phyloP scores from a whole-genome alignment of 1,140 invertebrate genomes.

The Drosophila truncata region DNA sequence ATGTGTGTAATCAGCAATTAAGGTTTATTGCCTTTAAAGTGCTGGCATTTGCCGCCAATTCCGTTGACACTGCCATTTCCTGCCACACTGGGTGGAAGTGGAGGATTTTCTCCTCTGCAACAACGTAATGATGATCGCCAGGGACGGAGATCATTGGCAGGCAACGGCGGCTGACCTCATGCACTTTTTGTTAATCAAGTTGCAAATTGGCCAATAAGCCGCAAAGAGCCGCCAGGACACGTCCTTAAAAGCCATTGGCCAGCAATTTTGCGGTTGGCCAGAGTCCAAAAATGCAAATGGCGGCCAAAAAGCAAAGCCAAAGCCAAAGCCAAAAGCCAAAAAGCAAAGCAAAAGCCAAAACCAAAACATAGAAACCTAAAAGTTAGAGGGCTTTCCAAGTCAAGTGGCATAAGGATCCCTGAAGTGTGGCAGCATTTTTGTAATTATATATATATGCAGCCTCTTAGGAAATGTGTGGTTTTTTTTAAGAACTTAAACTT shows the following conservation, averaged over 20 bases:
- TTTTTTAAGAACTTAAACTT: neutral
- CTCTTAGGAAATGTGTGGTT: too few species aligned
- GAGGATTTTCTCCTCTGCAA: neutral
- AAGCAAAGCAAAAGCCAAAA: neutral
- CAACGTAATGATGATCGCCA: constrained; percentile 10
- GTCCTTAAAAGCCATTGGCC: constrained; percentile 50
- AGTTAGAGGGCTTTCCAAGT: neutral
- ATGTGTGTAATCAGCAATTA: constrained; percentile 72
- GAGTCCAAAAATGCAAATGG: constrained; percentile 66
- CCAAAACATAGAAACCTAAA: neutral
- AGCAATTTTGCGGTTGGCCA: constrained; percentile 61
- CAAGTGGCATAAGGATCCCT: constrained; percentile 25
- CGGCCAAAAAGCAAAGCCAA: neutral
- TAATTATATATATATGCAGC: constrained; percentile 1
- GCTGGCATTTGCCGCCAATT: constrained; percentile 20
- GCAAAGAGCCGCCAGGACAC: constrained; percentile 48
- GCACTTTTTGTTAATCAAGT: constrained; percentile 72
- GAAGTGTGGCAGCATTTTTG: constrained; percentile 10
- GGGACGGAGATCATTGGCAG: constrained; percentile 19
- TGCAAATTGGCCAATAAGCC: constrained; percentile 74
- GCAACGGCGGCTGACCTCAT: constrained; percentile 27
- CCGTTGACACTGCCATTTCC: constrained; percentile 15
- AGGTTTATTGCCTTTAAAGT: constrained; percentile 71
- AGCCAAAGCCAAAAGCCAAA: neutral
- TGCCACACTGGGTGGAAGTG: neutral